Conservation (phyloP, 2,888 invertebrate species). For the Lordiphosa fenestrarum region DNA sequence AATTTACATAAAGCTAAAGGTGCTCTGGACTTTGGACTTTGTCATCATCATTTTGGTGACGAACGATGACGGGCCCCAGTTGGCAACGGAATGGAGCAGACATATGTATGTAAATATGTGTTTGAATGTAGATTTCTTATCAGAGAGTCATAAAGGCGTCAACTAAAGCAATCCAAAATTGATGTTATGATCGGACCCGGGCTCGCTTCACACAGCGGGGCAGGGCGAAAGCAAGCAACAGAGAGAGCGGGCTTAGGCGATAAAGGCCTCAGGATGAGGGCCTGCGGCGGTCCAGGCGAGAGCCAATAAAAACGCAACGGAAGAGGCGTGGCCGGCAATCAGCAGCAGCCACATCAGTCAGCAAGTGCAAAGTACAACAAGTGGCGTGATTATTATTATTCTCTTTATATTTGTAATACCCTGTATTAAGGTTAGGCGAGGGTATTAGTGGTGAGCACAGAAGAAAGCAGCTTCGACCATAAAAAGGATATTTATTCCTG, state of each 20-base stretch:
- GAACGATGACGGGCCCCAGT: constrained; percentile 19
- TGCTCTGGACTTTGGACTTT: constrained; percentile 6
- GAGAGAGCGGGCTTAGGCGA: constrained; percentile 11
- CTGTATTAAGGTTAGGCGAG: too few species aligned
- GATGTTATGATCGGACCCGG: too few species aligned
- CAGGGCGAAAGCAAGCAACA: neutral
- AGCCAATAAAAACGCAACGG: constrained; percentile 35
- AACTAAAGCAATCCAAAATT: constrained; percentile 9
- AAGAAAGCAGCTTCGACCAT: too few species aligned
- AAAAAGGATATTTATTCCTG: too few species aligned
- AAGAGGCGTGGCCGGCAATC: constrained; percentile 55
- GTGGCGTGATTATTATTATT: constrained; percentile 68
- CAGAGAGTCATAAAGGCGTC: constrained; percentile 12
- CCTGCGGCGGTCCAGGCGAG: constrained; percentile 12
- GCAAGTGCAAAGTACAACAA: constrained; percentile 61
- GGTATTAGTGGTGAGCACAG: too few species aligned
- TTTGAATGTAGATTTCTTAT: constrained; percentile 24
- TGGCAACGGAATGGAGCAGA: constrained; percentile 30
- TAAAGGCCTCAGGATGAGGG: constrained; percentile 39
- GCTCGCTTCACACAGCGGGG: constrained; percentile 13
- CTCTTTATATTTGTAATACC: constrained; percentile 20
- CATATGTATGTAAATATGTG: too few species aligned
- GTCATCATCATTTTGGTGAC: constrained; percentile 10
- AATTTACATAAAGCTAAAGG: constrained; percentile 6
- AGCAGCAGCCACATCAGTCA: constrained; percentile 19